A percentile compares a stretch with the other conserved stretches of the same genome.
Conservation (phyloP, 2,797 vertebrate genomes). For the Phalloptychus januarius region DNA sequence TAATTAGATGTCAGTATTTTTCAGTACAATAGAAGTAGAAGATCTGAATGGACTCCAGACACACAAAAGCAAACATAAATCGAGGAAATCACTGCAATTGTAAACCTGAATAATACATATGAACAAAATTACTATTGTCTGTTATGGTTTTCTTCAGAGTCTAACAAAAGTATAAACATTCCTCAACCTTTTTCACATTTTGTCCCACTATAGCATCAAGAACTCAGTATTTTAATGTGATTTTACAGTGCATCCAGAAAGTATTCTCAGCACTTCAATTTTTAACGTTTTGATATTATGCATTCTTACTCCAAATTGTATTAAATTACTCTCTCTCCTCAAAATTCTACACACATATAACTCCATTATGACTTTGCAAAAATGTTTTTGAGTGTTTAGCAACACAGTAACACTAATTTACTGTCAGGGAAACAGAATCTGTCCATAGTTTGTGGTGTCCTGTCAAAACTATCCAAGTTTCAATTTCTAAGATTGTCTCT, state of each 20-base stretch:
- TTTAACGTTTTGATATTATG: not conserved
- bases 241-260: not conserved
- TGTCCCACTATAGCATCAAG: not conserved
- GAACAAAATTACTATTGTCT: constrained; percentile 41
- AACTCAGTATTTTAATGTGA: not conserved
- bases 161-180: not conserved
- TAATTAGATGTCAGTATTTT: constrained; percentile 20
- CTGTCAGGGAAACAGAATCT: constrained; percentile 49
- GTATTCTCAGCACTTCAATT: not conserved
- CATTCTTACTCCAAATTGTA: not conserved
- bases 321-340: not conserved
- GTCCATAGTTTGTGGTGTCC: constrained; percentile 77
- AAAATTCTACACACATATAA: not conserved
- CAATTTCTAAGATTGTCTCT: constrained; percentile 61
- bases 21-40: not conserved
- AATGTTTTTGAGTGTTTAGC: not conserved
- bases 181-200: not conserved
- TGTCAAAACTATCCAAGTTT: constrained; percentile 65
- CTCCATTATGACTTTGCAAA: not conserved
- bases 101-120: constrained; percentile 17
- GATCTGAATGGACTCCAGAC: not conserved
- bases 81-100: constrained; percentile 2
- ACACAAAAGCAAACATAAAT: not conserved
- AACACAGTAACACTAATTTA: not conserved
- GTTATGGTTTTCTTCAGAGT: constrained; percentile 45